Conservation (phyloP, 2,113 vertebrate species). For the Aptenodytes forsteri region DNA sequence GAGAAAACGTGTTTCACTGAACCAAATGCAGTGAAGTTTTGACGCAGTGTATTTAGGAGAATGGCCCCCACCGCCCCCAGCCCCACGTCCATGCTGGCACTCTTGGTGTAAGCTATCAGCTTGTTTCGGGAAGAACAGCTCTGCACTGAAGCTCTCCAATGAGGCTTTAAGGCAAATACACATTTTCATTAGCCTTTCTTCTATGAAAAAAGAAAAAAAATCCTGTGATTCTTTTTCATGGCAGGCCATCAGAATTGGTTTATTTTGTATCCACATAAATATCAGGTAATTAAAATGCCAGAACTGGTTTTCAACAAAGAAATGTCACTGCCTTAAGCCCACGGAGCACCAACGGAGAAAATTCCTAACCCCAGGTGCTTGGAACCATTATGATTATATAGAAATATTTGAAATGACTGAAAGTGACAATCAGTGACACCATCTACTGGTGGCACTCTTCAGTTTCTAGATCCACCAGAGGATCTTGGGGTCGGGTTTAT, state of each 20-base stretch:
- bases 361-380: neutral
- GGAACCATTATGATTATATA: neutral
- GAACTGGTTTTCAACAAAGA: neutral
- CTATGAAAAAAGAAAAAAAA: neutral
- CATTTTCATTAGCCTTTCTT: neutral
- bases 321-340: neutral
- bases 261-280: neutral
- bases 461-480: neutral
- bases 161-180: neutral
- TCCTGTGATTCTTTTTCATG: neutral
- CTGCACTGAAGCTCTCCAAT: neutral
- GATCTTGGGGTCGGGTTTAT: neutral
- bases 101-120: neutral
- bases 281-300: neutral
- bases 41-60: neutral
- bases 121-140: neutral
- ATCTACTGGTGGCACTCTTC: neutral
- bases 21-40: neutral
- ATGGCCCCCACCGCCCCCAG: neutral
- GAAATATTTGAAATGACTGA: neutral
- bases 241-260: neutral
- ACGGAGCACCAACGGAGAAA: neutral
- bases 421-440: neutral
- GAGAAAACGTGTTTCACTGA: neutral
- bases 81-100: rapidly evolving